Conservation (phyloP, 2,888 invertebrate species). For the Torymus tubicola region DNA sequence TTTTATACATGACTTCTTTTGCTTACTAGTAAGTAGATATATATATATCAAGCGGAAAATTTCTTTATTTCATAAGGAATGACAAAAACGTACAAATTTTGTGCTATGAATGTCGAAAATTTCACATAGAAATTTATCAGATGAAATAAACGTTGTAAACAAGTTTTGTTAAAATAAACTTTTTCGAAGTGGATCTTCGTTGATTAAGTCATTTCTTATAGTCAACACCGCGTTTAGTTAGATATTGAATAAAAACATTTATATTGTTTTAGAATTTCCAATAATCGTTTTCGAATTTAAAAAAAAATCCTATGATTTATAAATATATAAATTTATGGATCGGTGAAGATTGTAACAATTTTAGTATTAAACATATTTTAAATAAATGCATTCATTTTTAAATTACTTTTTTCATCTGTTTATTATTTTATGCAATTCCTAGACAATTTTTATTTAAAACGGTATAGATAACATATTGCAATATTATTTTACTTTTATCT, state of each 20-base stretch:
- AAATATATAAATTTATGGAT: constrained; percentile 16
- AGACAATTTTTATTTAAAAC: no score
- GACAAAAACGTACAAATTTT: constrained; percentile 54
- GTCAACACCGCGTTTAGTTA: constrained; percentile 6
- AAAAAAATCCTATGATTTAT: not conserved
- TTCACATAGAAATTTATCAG: constrained; percentile 44
- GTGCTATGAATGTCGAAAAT: constrained; percentile 52
- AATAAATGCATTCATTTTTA: constrained; percentile 43
- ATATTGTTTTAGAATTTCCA: constrained; percentile 9
- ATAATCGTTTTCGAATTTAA: not conserved
- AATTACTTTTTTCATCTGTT: not conserved
- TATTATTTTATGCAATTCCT: no score
- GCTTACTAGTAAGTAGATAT: constrained; percentile 36
- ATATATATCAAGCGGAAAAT: constrained; percentile 41
- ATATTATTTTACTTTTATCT: no score
- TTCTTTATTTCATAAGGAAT: constrained; percentile 52
- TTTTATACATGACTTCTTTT: constrained; percentile 57
- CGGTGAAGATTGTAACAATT: constrained; percentile 39
- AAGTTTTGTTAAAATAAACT: constrained; percentile 52
- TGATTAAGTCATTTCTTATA: constrained; percentile 44
- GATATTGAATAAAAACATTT: constrained; percentile 15
- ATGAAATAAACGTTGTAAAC: constrained; percentile 48
- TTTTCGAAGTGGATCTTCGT: constrained; percentile 48
- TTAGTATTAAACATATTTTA: constrained; percentile 45
- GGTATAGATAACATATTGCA: no score